These are phyloP conservation scores for Papilio helenus DNA, from an alignment of 1,140 invertebrate species.

Conservation along the genomic window DNA sequence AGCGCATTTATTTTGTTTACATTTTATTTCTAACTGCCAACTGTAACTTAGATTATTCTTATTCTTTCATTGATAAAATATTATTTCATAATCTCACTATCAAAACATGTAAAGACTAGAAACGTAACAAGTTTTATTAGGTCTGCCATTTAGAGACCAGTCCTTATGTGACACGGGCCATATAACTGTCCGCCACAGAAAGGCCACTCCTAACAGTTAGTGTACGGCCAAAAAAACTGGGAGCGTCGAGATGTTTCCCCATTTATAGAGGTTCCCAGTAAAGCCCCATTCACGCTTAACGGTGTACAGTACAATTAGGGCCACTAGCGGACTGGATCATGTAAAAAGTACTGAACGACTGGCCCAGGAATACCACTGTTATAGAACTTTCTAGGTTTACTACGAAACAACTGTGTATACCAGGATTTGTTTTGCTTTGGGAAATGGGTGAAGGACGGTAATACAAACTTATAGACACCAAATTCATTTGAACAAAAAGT, in stretches of 20 bases:
- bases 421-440: not conserved
- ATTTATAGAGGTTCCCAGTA: conserved; percentile 48
- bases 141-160: not conserved
- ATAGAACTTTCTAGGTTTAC: not conserved
- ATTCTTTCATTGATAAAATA: not conserved
- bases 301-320: conserved; percentile 47
- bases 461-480: not conserved
- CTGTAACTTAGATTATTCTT: too few relatives aligned
- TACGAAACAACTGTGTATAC: not conserved
- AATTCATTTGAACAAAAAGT: not conserved
- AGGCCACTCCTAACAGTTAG: conserved; percentile 43
- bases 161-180: not conserved
- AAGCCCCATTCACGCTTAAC: conserved; percentile 48
- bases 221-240: conserved; percentile 42
- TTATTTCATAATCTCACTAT: not conserved
- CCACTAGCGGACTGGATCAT: conserved; percentile 22
- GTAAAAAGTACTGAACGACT: not conserved
- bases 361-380: not conserved
- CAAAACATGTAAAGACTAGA: not conserved
- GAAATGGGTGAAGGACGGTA: not conserved
- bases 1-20: too few relatives aligned
- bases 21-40: too few relatives aligned
- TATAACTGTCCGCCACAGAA: conserved; percentile 39
- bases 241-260: conserved; percentile 37
- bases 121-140: conserved; percentile 5